These are phyloP conservation scores for Cydia amplana DNA, from an alignment of 1,140 invertebrate genomes.

Conservation along the genomic window DNA sequence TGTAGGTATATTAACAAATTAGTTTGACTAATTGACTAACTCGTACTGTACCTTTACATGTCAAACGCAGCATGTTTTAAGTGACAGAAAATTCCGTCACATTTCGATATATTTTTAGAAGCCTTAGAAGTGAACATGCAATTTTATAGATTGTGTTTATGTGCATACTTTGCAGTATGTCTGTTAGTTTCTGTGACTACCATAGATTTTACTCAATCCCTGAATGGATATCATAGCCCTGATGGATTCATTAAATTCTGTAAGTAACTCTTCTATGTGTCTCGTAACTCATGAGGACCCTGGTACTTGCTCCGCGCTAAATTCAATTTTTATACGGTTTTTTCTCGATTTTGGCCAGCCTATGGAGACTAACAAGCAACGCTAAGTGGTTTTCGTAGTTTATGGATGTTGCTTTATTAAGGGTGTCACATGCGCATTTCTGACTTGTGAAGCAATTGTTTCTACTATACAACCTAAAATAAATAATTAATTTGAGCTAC, in stretches of 20 bases:
- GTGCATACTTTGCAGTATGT: not conserved
- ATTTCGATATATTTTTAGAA: not conserved
- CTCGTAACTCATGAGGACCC: too few relatives aligned
- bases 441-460: too few relatives aligned
- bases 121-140: not conserved
- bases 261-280: not conserved
- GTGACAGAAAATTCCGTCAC: not conserved
- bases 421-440: too few relatives aligned
- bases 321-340: too few relatives aligned
- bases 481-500: too few relatives aligned
- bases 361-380: too few relatives aligned
- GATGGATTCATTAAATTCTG: conserved; percentile 7
- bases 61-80: not conserved
- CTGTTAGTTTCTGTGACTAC: not conserved
- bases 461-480: too few relatives aligned
- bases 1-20: not conserved
- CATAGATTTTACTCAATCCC: not conserved
- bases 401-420: too few relatives aligned
- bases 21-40: too few relatives aligned
- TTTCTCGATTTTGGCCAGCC: too few relatives aligned
- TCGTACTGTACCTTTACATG: not conserved
- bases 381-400: too few relatives aligned
- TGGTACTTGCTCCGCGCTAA: too few relatives aligned
- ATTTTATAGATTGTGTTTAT: not conserved
- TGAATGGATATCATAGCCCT: not conserved